Evolutionary conservation across 2,888 invertebrate genomes (phyloP), one percentile per base, ranked within the genome.

Genomic region (Calephelis perditalis): DNA sequence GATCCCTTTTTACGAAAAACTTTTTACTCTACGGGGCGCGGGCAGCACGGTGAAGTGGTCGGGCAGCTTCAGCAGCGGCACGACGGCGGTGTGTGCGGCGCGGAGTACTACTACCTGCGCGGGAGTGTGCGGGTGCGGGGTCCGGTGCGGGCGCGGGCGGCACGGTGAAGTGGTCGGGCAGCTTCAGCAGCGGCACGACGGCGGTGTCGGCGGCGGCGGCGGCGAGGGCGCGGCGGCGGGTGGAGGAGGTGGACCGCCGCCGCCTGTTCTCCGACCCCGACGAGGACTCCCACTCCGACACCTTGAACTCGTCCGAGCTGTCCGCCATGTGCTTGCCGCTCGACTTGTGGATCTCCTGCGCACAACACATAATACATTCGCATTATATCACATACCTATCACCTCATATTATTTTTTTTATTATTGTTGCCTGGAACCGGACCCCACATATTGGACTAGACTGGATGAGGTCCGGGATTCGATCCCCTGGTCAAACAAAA

Each of bases 301-400:
- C 72, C 63, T 85, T 85, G 77, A 86, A 91, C 76, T 91, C 91
- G 73, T 91, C 89, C 1, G 90, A 90, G 62, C 88, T 90, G 73
- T 91, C 91, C 57, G 85, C 81, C 90, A 89, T 91, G 78, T 91
- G 91, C 67, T 91, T 91, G 66, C 91, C 91, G 75, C 88, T 88
- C 1, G 89, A 88, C 65, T 91, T 91, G 78, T 91, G 91, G 81
- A 89, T 86, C 70, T 91, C 91, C 91, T 90, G 74, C n/a, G 3
- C 26, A 26, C 26, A 26, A 26, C 26, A 26, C 26, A 26, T 26
- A 26, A 26, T 26, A 26, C 26, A 1, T 2, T 3, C 26, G 26
- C 26, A 26, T 26, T 26, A 26, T 26, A 26, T 26, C 26, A 26
- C 26, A 26, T 26, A 26, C 26, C 26, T 26, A 26, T 26, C 26